Base-by-base conservation (phyloP, 2,113 vertebrate species). In the Pyrgilauda ruficollis region DNA sequence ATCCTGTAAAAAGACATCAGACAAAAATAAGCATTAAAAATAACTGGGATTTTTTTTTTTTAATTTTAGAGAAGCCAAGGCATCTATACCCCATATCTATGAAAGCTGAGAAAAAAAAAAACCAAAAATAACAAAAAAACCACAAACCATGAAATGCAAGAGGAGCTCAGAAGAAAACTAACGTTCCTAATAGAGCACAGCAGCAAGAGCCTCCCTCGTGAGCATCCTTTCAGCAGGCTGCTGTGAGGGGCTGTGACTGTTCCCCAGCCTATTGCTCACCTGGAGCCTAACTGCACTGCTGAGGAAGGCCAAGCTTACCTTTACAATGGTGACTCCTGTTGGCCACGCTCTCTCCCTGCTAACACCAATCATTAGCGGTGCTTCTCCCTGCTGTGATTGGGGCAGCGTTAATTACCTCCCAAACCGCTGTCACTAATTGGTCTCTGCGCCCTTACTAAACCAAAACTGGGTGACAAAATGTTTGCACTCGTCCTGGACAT, bases 271-370 rank as follows among this genome's bases (percentile, higher is more conserved):
- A 17, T 0, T 28, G 79, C 66, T 94, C 95, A 97, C 94, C 95
- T 96, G 90, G 58, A 85, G 72, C 59, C 80, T 52, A 61, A 53
- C 66, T 31, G 28, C 72, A 52, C 69, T 74, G 46, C 76, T n/a
- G 52, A 88, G 22, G 24, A 76, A 89, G 50, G 47, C 58, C 8
- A 62, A 19, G 27, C 76, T 95, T 73, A 66, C 89, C 72, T 95
- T 94, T 94, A 81, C 96, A 96, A 95, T 44, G 89, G 86, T 94
- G 96, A 96, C 93, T 97, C 94, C 91, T 90, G 82, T 92, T 90
- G 96, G 93, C 78, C 63, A 4, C 70, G 47, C 35, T 31, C 59
- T 64, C 58, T 80, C 77, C 49, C 69, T 91, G 92, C 91, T 64
- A 69, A 76, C 52, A 19, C 33, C 68, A 31, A 76, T 66, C 35